These are phyloP conservation scores for Aselliscus stoliczkanus DNA, from an alignment of 2,797 vertebrate genomes.

Conservation along the genomic window DNA sequence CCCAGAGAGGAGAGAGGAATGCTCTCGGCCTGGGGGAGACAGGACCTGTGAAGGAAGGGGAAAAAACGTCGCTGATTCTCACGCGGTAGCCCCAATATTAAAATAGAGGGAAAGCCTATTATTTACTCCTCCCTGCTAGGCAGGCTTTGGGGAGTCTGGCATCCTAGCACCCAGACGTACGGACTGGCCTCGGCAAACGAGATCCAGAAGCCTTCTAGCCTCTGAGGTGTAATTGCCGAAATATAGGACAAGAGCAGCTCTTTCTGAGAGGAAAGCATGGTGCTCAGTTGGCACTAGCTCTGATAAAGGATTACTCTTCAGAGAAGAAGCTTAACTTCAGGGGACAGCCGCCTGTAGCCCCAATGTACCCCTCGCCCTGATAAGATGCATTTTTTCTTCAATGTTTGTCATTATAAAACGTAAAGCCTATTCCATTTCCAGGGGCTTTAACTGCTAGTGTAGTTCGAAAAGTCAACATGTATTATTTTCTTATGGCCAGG, in stretches of 20 bases:
- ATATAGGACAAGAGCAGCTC: no score
- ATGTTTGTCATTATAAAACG: neutral
- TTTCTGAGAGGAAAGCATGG: neutral
- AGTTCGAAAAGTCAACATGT: neutral
- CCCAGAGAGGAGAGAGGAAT: no score
- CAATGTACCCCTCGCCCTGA: accelerated
- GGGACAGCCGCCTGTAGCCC: no score
- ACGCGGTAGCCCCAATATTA: neutral
- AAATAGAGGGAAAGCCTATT: neutral
- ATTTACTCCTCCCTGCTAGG: neutral
- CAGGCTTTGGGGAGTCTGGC: neutral
- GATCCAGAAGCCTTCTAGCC: neutral
- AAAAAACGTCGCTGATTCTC: neutral
- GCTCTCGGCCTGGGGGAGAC: neutral
- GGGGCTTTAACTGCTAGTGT: accelerated
- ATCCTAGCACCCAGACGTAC: neutral
- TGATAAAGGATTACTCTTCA: neutral
- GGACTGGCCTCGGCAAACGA: neutral
- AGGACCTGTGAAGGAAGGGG: neutral
- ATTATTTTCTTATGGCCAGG: neutral
- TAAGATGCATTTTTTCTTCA: neutral
- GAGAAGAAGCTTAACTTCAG: neutral
- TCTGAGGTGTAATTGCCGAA: accelerated
- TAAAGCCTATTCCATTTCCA: neutral
- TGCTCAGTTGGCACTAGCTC: neutral